Percentiles rank a stretch among this genome's conserved stretches.
Evolutionary conservation across 2,888 invertebrate species (phyloP).

Genomic region (Hypomecis atomaria): DNA sequence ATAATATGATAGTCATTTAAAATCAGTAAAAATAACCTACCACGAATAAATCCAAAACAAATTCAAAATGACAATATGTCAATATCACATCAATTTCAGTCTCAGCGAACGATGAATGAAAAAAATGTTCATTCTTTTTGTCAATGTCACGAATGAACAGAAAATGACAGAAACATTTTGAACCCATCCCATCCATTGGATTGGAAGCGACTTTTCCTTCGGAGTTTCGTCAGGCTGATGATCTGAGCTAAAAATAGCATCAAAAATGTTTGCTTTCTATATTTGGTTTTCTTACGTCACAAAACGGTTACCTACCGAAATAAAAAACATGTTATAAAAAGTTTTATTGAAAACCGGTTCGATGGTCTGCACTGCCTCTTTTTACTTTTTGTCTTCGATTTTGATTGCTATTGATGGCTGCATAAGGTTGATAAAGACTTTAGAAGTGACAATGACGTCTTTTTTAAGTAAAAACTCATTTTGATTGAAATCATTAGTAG

Average conservation of each 20-base stretch:
- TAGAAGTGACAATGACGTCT: conserved; percentile 2
- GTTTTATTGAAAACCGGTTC: conserved; percentile 20
- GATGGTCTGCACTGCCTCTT: conserved; percentile 7
- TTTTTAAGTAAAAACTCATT: not conserved
- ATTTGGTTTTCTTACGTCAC: conserved; percentile 47
- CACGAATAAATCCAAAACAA: too few relatives aligned
- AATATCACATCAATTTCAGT: too few relatives aligned
- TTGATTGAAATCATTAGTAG: not conserved
- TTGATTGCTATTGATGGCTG: not conserved
- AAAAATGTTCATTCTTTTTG: too few relatives aligned
- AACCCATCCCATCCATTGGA: too few relatives aligned
- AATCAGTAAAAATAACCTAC: too few relatives aligned
- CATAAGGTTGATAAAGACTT: conserved; percentile 2
- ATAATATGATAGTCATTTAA: too few relatives aligned
- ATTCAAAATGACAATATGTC: too few relatives aligned
- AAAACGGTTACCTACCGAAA: conserved; percentile 40
- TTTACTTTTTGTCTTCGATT: conserved; percentile 4
- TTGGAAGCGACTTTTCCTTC: too few relatives aligned
- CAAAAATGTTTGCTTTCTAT: conserved; percentile 45
- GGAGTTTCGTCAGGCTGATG: too few relatives aligned
- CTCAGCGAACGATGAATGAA: too few relatives aligned
- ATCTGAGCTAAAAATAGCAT: conserved; percentile 44
- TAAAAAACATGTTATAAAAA: conserved; percentile 27
- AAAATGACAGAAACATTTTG: too few relatives aligned
- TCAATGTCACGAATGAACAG: too few relatives aligned